phyloP scores from a whole-genome alignment of 2,888 invertebrate species.

The Cheilosia pagana region DNA sequence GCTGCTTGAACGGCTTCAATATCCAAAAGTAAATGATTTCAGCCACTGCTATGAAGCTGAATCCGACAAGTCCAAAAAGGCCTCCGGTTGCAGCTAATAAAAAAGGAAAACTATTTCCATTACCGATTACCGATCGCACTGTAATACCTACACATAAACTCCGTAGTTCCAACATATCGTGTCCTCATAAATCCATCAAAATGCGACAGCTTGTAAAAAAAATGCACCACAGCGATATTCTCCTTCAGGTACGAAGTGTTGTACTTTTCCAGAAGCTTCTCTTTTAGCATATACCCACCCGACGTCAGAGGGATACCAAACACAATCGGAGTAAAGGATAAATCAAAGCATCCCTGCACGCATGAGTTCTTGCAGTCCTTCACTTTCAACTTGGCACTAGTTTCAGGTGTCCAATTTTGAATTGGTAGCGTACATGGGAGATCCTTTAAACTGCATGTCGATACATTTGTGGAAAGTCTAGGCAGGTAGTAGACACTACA shows the following conservation, averaged over 20 bases:
- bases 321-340: conserved; percentile 86
- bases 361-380: conserved; percentile 83
- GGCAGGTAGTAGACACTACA: conserved; percentile 81
- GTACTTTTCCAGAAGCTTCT: conserved; percentile 76
- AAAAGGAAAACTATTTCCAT: conserved; percentile 63
- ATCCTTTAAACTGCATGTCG: conserved; percentile 88
- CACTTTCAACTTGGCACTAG: conserved; percentile 13
- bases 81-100: conserved; percentile 92
- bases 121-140: not conserved
- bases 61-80: conserved; percentile 91
- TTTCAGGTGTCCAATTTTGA: not conserved
- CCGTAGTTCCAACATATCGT: conserved; percentile 91
- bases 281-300: conserved; percentile 77
- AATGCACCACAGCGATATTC: conserved; percentile 90
- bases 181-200: conserved; percentile 90
- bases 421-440: conserved; percentile 85
- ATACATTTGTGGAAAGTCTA: conserved; percentile 86
- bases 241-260: conserved; percentile 79
- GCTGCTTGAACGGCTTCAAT: conserved; percentile 83
- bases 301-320: conserved; percentile 85
- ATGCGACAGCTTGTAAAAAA: conserved; percentile 89
- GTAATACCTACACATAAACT: conserved; percentile 89
- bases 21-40: conserved; percentile 90
- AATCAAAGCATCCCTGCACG: conserved; percentile 90
- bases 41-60: conserved; percentile 91